phyloP scores from a whole-genome alignment of 2,888 invertebrate species.

The Eledona agricola region DNA sequence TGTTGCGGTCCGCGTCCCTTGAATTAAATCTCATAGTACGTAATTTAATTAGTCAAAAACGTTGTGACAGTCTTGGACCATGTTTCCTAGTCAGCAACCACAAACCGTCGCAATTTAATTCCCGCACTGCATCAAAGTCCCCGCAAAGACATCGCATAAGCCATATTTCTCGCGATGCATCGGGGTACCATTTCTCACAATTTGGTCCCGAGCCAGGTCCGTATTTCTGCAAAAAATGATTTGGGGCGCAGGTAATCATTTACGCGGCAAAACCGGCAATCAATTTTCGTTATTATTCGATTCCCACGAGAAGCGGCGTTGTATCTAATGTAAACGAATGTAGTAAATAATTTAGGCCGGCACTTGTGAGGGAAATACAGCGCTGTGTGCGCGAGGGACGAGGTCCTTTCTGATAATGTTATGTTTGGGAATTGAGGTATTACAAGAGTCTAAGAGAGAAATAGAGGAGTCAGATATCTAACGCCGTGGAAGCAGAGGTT shows the following conservation, averaged over 20 bases:
- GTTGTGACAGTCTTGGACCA: too few relatives aligned
- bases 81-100: too few relatives aligned
- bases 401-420: conserved; percentile 29
- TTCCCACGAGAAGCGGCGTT: conserved; percentile 17
- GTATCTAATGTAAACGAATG: conserved; percentile 33
- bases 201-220: conserved; percentile 14
- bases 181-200: conserved; percentile 23
- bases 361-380: conserved; percentile 43
- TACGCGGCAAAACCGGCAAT: conserved; percentile 28
- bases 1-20: too few relatives aligned
- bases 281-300: conserved; percentile 35
- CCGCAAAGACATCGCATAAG: conserved; percentile 4
- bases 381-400: conserved; percentile 23
- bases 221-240: conserved; percentile 22
- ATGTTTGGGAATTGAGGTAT: conserved; percentile 28
- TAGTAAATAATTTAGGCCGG: conserved; percentile 48
- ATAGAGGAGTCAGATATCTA: conserved; percentile 21
- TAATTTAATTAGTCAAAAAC: too few relatives aligned
- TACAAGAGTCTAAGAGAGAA: conserved; percentile 12
- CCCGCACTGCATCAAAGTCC: too few relatives aligned
- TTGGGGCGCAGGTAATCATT: conserved; percentile 29
- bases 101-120: too few relatives aligned
- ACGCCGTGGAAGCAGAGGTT: conserved; percentile 45
- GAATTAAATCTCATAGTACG: too few relatives aligned
- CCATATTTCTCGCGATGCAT: conserved; percentile 7